These are phyloP conservation scores for Melanotaenia parkinsoni DNA, from an alignment of 2,797 vertebrate species.

Conservation along the genomic window DNA sequence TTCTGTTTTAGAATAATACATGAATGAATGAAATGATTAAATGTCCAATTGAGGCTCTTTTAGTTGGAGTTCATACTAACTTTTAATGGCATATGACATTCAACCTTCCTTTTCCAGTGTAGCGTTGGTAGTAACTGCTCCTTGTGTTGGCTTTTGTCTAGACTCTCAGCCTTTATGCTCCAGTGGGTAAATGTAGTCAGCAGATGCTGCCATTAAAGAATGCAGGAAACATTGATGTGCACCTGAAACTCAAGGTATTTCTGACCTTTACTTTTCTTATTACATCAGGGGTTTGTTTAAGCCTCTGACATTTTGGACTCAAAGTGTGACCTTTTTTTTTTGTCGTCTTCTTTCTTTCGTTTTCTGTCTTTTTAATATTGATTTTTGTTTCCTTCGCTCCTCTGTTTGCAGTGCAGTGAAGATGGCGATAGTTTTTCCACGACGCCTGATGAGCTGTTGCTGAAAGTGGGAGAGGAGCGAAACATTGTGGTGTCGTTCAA, in stretches of 20 bases:
- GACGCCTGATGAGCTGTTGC: slow-evolving; percentile 85
- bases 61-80: background rate
- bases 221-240: slow-evolving; percentile 93
- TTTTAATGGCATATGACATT: background rate
- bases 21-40: background rate
- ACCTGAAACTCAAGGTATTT: slow-evolving; percentile 87
- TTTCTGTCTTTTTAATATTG: background rate
- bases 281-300: slow-evolving; percentile 56
- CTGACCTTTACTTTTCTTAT: slow-evolving; percentile 69
- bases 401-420: slow-evolving; percentile 78
- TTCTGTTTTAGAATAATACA: background rate
- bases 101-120: slow-evolving; percentile 7
- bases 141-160: slow-evolving; percentile 70
- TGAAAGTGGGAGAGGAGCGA: slow-evolving; percentile 88
- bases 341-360: background rate
- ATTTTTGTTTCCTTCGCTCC: background rate
- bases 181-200: slow-evolving; percentile 83
- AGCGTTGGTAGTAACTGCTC: slow-evolving; percentile 16
- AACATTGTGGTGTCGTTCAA: slow-evolving; percentile 85
- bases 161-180: slow-evolving; percentile 86
- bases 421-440: slow-evolving; percentile 85
- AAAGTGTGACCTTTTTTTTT: slow-evolving; percentile 22
- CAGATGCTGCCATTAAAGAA: slow-evolving; percentile 93
- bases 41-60: background rate
- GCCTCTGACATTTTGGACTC: slow-evolving; percentile 56